These are phyloP conservation scores for Acleris sparsana DNA, from an alignment of 2,888 invertebrate genomes.

Conservation along the genomic window DNA sequence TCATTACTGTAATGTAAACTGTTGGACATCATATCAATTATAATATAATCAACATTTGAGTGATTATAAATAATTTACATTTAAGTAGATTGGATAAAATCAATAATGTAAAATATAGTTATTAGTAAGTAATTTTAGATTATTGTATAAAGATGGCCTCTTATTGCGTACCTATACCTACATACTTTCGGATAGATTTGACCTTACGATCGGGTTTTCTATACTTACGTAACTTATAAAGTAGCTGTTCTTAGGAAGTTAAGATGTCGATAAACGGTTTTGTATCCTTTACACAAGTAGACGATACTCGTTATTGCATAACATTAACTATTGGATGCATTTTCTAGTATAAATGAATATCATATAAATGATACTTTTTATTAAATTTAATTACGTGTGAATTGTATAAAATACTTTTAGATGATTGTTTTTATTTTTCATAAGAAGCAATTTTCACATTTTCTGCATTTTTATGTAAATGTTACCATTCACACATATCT, in stretches of 20 bases:
- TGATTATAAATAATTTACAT: constrained; percentile 2
- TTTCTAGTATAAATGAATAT: constrained; percentile 6
- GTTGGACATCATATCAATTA: constrained; percentile 23
- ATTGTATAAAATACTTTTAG: too few relatives aligned
- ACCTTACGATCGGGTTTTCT: constrained; percentile 52
- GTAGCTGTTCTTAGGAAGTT: constrained; percentile 37
- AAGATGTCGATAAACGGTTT: constrained; percentile 45
- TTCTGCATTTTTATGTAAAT: too few relatives aligned
- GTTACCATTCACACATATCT: too few relatives aligned
- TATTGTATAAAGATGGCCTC: constrained; percentile 56
- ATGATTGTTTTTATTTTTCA: too few relatives aligned
- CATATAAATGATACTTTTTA: neutral
- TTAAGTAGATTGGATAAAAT: constrained; percentile 13
- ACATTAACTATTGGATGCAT: constrained; percentile 29
- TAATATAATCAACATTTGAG: constrained; percentile 28
- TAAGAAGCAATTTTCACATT: neutral
- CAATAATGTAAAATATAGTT: constrained; percentile 31
- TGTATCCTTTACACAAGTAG: constrained; percentile 49
- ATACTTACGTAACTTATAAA: constrained; percentile 43
- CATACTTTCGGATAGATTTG: constrained; percentile 76
- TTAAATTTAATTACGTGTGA: too few relatives aligned
- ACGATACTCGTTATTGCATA: constrained; percentile 25
- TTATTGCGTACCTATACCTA: constrained; percentile 50
- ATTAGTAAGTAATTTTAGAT: constrained; percentile 31
- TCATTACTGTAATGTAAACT: constrained; percentile 16